phyloP scores from a whole-genome alignment of 2,797 vertebrate species.

The Ispidina picta region DNA sequence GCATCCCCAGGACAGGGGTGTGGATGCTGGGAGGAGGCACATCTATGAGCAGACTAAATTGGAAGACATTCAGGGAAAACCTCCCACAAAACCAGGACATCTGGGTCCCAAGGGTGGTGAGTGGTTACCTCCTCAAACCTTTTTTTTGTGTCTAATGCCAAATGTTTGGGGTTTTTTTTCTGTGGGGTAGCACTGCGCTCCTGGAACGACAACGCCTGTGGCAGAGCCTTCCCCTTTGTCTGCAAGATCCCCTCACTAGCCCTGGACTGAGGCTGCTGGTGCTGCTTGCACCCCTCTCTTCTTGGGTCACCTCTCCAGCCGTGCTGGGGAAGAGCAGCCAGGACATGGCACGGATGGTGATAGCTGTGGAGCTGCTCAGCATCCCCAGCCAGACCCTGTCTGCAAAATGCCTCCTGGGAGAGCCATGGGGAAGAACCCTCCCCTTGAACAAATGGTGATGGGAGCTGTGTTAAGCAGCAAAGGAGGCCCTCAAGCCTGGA shows the following conservation, averaged over 20 bases:
- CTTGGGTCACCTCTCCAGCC: background rate
- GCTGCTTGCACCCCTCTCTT: background rate
- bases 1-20: background rate
- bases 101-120: accelerated
- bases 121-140: background rate
- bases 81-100: accelerated
- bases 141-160: background rate
- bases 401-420: background rate
- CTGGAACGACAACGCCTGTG: slow-evolving; percentile 85
- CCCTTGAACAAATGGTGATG: accelerated
- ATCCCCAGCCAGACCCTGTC: background rate
- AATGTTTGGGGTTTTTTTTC: background rate
- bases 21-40: background rate
- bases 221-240: slow-evolving; percentile 83
- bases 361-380: background rate
- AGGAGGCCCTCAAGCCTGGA: background rate
- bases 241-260: slow-evolving; percentile 83
- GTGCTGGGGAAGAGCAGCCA: accelerated
- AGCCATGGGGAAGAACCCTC: accelerated
- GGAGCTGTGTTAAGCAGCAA: background rate
- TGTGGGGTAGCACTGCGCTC: slow-evolving; percentile 79
- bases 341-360: accelerated
- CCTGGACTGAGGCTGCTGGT: slow-evolving; percentile 45
- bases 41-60: background rate
- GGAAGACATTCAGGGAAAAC: background rate